A percentile compares a stretch with the other conserved stretches of the same genome.
Conservation (phyloP, 2,888 invertebrate genomes). For the Drosophila koepferae region DNA sequence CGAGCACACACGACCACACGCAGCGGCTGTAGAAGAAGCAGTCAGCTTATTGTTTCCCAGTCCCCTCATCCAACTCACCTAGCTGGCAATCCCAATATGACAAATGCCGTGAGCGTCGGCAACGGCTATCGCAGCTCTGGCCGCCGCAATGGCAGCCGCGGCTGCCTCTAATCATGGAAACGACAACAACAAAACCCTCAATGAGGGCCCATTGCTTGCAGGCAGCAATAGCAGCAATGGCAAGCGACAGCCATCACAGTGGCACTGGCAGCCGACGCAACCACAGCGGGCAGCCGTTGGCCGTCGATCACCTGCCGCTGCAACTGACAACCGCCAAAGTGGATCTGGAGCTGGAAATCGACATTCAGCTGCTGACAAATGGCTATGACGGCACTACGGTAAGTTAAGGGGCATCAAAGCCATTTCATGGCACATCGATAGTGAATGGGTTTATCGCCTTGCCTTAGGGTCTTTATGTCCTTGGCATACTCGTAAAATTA, state of each 20-base stretch:
- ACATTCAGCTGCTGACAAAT: conserved; percentile 85
- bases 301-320: conserved; percentile 79
- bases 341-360: conserved; percentile 85
- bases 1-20: conserved; percentile 13
- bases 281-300: conserved; percentile 50
- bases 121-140: conserved; percentile 55
- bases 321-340: conserved; percentile 77
- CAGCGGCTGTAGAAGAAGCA: conserved; percentile 16
- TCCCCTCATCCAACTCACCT: conserved; percentile 19
- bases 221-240: conserved; percentile 32
- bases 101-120: conserved; percentile 63
- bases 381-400: conserved; percentile 85
- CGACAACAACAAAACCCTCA: conserved; percentile 29
- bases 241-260: conserved; percentile 26
- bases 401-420: conserved; percentile 64
- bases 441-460: conserved; percentile 38
- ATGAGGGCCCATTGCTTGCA: conserved; percentile 17
- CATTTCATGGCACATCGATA: conserved; percentile 40
- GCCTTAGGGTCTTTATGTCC: conserved; percentile 38
- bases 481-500: conserved; percentile 60
- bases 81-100: conserved; percentile 38
- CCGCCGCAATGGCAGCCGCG: conserved; percentile 48
- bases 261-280: conserved; percentile 38
- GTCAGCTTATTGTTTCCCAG: conserved; percentile 24
- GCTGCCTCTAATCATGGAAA: conserved; percentile 28